Evolutionary conservation across 2,113 vertebrate genomes (phyloP), one percentile per base, ranked within the genome.

Genomic region (Menidia beryllina): DNA sequence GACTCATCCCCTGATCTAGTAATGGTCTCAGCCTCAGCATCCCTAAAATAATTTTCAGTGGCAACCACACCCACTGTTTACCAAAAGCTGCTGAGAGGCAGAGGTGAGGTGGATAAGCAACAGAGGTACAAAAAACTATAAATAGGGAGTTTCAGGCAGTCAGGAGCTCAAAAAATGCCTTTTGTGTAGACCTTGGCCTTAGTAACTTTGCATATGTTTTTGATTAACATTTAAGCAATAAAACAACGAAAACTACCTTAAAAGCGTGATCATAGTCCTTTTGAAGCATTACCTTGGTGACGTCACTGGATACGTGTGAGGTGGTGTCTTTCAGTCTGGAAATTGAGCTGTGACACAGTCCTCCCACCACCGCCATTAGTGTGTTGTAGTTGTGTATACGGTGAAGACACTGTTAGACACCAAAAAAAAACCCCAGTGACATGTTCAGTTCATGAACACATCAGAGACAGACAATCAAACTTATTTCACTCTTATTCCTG

Each of bases 281-380:
- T 43, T 54, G 20, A 27, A 64, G 47, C 7, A 53, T 82, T 88
- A 98, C 97, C 97, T 98, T 98, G 80, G 92, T 95, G 85, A 97
- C 95, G 74, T 98, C 97, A 51, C 90, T 94, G 47, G 96, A 91
- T 62, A 98, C 95, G 24, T 95, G 95, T 0, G 96, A 95, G 66
- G 94, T 97, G 73, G 97, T 98, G 86, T 98, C 97, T 91, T 98
- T 98, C 78, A 98, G 95, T 83, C 97, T 94, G 83, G 96, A 98
- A 88, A 98, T 98, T 0, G 96, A 96, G 91, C 97, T 98, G 90
- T 98, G 97, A 70, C 95, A 97, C 1, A 98, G 92, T 48, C 97
- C 97, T 57, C 97, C 97, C 67, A 98, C 96, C 79, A 98, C 96
- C 5, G 97, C 97, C 97, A 98, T 98, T 94, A 98, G 84, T 3